These are phyloP conservation scores for Argopecten irradians DNA, from an alignment of 1,140 invertebrate species.

Conservation along the genomic window DNA sequence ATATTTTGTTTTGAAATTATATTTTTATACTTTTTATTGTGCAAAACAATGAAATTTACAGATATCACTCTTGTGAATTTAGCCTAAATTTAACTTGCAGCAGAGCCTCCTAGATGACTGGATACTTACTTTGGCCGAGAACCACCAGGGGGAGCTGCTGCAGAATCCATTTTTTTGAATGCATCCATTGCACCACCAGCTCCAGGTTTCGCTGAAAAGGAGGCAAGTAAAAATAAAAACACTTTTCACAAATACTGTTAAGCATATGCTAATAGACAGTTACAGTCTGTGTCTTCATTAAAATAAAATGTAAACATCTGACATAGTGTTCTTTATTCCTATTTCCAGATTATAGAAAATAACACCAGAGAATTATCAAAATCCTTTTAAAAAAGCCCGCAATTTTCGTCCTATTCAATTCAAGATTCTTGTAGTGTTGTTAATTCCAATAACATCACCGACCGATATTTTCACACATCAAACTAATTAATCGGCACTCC, in stretches of 20 bases:
- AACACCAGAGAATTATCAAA: neutral
- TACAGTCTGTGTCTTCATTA: neutral
- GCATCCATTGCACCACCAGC: slow-evolving; percentile 69
- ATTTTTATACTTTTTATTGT: too few species aligned
- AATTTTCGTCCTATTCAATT: neutral
- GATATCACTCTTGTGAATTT: neutral
- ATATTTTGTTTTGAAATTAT: too few species aligned
- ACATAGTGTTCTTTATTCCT: neutral
- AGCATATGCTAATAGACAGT: neutral
- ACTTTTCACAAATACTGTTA: neutral
- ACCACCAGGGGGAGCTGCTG: slow-evolving; percentile 49
- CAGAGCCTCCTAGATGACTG: neutral
- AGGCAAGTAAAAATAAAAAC: neutral
- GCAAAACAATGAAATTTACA: too few species aligned
- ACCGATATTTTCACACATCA: neutral
- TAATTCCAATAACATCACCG: neutral
- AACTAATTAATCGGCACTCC: neutral
- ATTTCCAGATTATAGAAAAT: neutral
- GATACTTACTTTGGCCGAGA: slow-evolving; percentile 71
- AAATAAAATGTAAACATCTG: neutral
- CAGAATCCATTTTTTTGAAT: slow-evolving; percentile 73
- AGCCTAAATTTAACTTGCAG: neutral
- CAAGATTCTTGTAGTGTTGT: neutral
- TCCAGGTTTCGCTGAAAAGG: slow-evolving; percentile 66
- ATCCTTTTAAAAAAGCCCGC: neutral